Evolutionary conservation across 2,888 invertebrate genomes (phyloP).

Genomic region (Ariolimax columbianus): DNA sequence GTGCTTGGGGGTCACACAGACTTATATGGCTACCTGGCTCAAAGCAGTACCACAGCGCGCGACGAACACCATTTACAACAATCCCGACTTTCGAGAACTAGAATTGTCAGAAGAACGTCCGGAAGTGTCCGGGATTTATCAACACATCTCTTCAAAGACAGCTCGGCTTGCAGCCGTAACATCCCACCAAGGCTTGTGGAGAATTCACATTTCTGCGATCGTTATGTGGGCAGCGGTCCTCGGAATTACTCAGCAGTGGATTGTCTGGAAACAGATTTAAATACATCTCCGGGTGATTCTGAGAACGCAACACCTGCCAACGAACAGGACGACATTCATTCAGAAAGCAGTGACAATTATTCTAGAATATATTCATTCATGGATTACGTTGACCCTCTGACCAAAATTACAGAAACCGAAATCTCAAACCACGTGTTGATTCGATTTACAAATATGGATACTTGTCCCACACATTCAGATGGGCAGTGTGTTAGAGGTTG

Average conservation of each 20-base stretch:
- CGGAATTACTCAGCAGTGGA: neutral
- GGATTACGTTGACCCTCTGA: neutral
- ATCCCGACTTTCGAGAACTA: neutral
- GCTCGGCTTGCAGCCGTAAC: no score
- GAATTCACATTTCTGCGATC: neutral
- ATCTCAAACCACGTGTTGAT: neutral
- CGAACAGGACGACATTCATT: neutral
- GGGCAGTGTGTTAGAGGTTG: neutral
- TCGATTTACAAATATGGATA: neutral
- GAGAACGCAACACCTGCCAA: neutral
- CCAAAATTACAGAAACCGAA: neutral
- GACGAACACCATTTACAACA: neutral
- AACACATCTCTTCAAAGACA: neutral
- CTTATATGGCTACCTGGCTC: neutral
- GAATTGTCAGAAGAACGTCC: neutral
- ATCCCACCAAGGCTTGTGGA: neutral
- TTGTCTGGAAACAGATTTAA: slow-evolving; percentile 12
- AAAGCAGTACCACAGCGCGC: neutral
- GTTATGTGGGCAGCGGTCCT: neutral
- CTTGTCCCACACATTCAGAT: neutral
- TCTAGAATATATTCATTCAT: neutral
- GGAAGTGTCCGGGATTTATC: neutral
- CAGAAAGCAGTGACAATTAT: neutral
- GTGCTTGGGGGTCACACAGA: neutral
- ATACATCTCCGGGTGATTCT: neutral